Base-by-base conservation (phyloP, 2,888 invertebrate species). In the Idaea straminata region DNA sequence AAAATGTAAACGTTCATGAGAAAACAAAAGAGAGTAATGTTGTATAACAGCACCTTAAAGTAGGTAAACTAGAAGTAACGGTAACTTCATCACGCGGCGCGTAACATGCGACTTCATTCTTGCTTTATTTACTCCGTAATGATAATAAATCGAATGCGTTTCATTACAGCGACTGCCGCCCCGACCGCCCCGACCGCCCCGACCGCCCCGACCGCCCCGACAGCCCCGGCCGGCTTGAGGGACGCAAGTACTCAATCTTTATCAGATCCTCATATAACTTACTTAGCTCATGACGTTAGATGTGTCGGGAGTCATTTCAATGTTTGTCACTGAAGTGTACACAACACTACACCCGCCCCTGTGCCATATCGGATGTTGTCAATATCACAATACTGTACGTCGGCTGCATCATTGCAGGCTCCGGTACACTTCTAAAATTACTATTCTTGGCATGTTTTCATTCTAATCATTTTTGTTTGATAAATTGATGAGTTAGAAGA, bases 71-170 rank as follows among this genome's bases (percentile, higher is more conserved):
- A 71, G 62, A 63, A 73, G 71, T 71, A 80, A 70, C 72, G 74
- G 69, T 74, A 78, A 74, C 65, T 76, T 77, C 75, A 75, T 75
- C 60, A 64, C 66, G 70, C 66, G 62, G 61, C 57, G 64, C 25
- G 25, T 1, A 25, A 25, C 25, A 57, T 34, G 65, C 57, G 62
- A 47, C 47, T 47, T 47, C 38, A 10, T 38, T 6, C 47, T 47
- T 47, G 7, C 7, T 47, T 47, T 47, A 47, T 47, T 47, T 13
- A 47, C 47, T 47, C 47, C 47, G 13, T 7, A 13, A n/a, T 61
- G 35, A 35, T 5, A 61, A 61, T 35, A 34, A 61, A 35, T 25
- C 15, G 34, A 35, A 61, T 7, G 7, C 10, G 47, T 47, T 47
- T 47, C 10, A 47, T 47, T 47, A 47, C 47, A 47, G 47, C 10